These are phyloP conservation scores for Protonibea diacanthus DNA, from an alignment of 2,797 vertebrate genomes.

Conservation along the genomic window DNA sequence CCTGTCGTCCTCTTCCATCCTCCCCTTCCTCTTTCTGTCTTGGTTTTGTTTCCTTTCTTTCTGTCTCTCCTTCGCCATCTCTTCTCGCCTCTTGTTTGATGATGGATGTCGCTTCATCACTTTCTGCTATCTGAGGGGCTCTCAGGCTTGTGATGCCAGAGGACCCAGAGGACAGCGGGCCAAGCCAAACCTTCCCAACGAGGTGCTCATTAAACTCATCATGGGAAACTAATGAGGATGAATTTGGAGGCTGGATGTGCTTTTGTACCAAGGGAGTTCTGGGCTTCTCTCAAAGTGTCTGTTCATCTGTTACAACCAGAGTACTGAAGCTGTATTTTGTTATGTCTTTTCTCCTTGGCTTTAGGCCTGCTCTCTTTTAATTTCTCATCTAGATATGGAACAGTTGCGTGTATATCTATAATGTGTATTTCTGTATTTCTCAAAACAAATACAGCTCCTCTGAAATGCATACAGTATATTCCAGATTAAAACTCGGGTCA, in stretches of 20 bases:
- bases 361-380: slow-evolving; percentile 19
- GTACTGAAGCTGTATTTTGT: slow-evolving; percentile 25
- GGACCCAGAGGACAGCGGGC: slow-evolving; percentile 65
- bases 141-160: slow-evolving; percentile 54
- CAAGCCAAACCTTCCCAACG: slow-evolving; percentile 63
- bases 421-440: neutral
- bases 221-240: slow-evolving; percentile 79
- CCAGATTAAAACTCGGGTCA: neutral
- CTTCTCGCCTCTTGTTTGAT: slow-evolving; percentile 43
- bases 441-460: neutral
- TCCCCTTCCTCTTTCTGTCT: slow-evolving; percentile 11
- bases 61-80: slow-evolving; percentile 38
- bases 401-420: neutral
- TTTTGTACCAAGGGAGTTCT: slow-evolving; percentile 55
- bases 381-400: slow-evolving; percentile 22
- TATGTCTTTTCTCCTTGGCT: slow-evolving; percentile 29
- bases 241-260: slow-evolving; percentile 66
- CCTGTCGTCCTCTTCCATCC: slow-evolving; percentile 1
- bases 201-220: slow-evolving; percentile 78
- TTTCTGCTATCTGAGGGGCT: slow-evolving; percentile 41
- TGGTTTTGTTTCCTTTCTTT: slow-evolving; percentile 8
- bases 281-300: slow-evolving; percentile 58
- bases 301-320: slow-evolving; percentile 67
- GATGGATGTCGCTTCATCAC: slow-evolving; percentile 64
- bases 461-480: neutral